Percentiles rank a stretch among this genome's conserved stretches.
phyloP scores from a whole-genome alignment of 2,888 invertebrate genomes.

The Lepidocyrtinus sp. region DNA sequence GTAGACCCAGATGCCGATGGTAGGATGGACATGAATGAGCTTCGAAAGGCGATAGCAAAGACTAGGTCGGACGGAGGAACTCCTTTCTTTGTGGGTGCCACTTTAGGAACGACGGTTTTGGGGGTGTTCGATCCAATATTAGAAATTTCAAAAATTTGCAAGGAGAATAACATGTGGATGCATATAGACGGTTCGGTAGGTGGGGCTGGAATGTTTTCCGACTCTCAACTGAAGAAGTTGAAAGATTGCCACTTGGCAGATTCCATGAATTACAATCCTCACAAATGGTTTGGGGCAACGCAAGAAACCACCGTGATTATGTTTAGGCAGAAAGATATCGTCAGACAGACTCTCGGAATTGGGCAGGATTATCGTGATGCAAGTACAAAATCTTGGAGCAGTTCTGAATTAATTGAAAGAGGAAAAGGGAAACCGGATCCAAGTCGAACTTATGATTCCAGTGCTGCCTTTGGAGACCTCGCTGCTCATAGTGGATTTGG shows the following conservation, averaged over 20 bases:
- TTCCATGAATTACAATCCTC: conserved; percentile 88
- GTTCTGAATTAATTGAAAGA: neutral
- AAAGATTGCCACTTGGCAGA: conserved; percentile 73
- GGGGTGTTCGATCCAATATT: conserved; percentile 85
- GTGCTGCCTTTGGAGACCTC: conserved; percentile 25
- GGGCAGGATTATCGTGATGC: too few species aligned
- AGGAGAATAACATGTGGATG: conserved; percentile 81
- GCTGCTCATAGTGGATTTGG: conserved; percentile 29
- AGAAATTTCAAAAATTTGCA: conserved; percentile 80
- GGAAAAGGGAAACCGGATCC: too few species aligned
- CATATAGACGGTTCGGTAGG: conserved; percentile 78
- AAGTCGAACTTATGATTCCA: conserved; percentile 26
- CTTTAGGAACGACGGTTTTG: conserved; percentile 85
- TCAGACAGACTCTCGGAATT: conserved; percentile 26
- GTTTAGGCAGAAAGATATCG: conserved; percentile 74
- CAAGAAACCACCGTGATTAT: conserved; percentile 83
- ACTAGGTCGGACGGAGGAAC: conserved; percentile 73
- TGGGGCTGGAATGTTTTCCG: conserved; percentile 33
- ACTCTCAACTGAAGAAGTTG: neutral
- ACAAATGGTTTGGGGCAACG: conserved; percentile 87
- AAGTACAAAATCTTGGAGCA: neutral
- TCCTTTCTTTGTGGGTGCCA: conserved; percentile 82
- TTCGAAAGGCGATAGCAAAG: conserved; percentile 77
- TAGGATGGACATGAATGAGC: conserved; percentile 78
- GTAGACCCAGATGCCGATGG: conserved; percentile 80